phyloP scores from a whole-genome alignment of 2,113 vertebrate species.

The Xenopus borealis region DNA sequence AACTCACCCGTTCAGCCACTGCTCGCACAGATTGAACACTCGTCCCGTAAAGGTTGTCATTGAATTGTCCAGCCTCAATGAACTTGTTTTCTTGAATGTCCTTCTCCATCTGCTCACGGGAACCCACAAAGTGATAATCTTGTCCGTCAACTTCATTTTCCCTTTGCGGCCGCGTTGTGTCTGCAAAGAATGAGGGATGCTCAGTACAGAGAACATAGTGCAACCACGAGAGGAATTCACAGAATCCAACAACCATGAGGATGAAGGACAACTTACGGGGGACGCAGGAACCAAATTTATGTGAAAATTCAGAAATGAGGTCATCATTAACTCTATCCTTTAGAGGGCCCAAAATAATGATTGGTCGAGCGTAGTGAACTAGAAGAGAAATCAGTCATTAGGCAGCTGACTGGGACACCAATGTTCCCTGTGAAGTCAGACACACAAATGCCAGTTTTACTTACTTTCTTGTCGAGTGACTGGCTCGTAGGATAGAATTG shows the following conservation, averaged over 20 bases:
- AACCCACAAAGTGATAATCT: conserved; percentile 93
- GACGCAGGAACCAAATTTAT: conserved; percentile 98
- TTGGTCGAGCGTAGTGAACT: conserved; percentile 96
- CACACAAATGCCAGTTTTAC: conserved; percentile 52
- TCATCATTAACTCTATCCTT: conserved; percentile 97
- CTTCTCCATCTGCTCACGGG: conserved; percentile 97
- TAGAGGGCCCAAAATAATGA: conserved; percentile 95
- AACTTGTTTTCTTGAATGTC: conserved; percentile 99
- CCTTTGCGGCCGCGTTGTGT: conserved; percentile 89
- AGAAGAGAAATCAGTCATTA: neutral
- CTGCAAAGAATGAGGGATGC: conserved; percentile 57
- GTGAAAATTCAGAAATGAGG: conserved; percentile 96
- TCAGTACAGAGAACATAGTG: neutral
- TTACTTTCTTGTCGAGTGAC: conserved; percentile 98
- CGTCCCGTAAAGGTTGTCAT: conserved; percentile 96
- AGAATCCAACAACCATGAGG: neutral
- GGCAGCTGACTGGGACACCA: neutral
- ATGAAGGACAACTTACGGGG: conserved; percentile 81
- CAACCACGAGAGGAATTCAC: no score
- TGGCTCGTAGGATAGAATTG: conserved; percentile 94
- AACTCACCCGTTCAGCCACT: conserved; percentile 89
- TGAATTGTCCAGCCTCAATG: conserved; percentile 96
- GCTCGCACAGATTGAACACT: conserved; percentile 95
- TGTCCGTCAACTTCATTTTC: conserved; percentile 95
- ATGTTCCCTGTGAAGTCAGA: neutral